Evolutionary conservation across 2,113 vertebrate genomes (phyloP).

Genomic region (Enhydra lutris): DNA sequence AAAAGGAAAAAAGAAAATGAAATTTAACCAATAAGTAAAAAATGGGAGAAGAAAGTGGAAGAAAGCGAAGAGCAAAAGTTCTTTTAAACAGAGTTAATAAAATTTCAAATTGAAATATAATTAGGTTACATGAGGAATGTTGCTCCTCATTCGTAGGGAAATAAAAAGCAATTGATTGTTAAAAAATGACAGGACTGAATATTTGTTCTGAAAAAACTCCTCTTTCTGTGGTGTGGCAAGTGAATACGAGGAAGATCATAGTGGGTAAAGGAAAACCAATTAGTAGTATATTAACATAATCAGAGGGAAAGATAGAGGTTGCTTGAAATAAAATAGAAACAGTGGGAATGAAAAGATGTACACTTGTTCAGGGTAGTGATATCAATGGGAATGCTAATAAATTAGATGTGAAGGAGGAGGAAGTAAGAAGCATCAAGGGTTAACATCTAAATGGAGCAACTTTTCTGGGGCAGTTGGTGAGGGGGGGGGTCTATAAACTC

Average conservation of each 20-base stretch:
- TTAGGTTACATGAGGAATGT: neutral
- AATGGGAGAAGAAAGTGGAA: neutral
- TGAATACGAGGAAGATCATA: neutral
- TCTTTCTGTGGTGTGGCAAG: neutral
- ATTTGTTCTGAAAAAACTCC: neutral
- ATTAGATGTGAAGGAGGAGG: neutral
- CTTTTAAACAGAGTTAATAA: neutral
- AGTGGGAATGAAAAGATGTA: neutral
- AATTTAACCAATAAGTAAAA: neutral
- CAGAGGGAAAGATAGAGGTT: neutral
- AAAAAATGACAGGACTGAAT: neutral
- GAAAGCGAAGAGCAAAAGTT: neutral
- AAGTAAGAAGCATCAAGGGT: neutral
- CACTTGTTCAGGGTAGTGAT: neutral
- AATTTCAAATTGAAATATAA: neutral
- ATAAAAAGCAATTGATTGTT: neutral
- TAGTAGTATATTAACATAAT: neutral
- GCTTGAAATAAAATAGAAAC: neutral
- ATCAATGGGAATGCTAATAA: neutral
- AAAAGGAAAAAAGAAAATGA: neutral
- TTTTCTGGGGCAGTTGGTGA: neutral
- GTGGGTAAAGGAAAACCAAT: neutral
- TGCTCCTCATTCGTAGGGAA: neutral
- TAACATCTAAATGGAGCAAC: neutral
- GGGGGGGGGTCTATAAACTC: neutral